phyloP scores from a whole-genome alignment of 2,888 invertebrate species.

The Clivina fossor region DNA sequence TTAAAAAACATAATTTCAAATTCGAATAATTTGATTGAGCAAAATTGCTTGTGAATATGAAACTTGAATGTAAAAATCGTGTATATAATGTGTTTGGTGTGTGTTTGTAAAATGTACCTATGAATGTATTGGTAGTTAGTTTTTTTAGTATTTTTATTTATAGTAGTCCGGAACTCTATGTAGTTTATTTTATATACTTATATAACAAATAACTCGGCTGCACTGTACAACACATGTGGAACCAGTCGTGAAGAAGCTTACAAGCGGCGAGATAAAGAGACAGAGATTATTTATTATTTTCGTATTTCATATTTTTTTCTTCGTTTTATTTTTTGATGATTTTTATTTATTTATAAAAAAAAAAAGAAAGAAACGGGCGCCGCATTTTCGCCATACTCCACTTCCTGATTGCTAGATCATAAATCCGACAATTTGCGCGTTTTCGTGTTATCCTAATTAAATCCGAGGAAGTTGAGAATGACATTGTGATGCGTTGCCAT shows the following conservation, averaged over 20 bases:
- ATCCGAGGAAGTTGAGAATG: no score
- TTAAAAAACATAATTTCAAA: not conserved
- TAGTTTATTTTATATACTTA: slow-evolving; percentile 26
- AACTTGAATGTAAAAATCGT: no score
- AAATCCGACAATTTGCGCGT: no score
- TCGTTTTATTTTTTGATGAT: no score
- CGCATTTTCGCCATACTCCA: not conserved
- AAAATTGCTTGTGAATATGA: no score
- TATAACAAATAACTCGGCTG: slow-evolving; percentile 36
- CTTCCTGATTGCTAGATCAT: not conserved
- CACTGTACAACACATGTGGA: slow-evolving; percentile 37
- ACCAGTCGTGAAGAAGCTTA: slow-evolving; percentile 37
- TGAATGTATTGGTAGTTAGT: slow-evolving; percentile 19
- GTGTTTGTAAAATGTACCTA: slow-evolving; percentile 1
- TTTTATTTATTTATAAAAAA: no score
- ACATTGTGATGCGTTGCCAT: not conserved
- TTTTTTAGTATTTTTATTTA: slow-evolving; percentile 10
- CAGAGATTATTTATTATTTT: slow-evolving; percentile 35
- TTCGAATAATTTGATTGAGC: not conserved
- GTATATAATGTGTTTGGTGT: no score
- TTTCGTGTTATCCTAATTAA: no score
- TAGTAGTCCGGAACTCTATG: slow-evolving; percentile 28
- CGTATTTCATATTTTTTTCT: no score
- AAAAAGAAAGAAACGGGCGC: not conserved
- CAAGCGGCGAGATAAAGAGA: slow-evolving; percentile 39